Conservation (phyloP, 2,797 vertebrate species). For the Eulemur coronatus region DNA sequence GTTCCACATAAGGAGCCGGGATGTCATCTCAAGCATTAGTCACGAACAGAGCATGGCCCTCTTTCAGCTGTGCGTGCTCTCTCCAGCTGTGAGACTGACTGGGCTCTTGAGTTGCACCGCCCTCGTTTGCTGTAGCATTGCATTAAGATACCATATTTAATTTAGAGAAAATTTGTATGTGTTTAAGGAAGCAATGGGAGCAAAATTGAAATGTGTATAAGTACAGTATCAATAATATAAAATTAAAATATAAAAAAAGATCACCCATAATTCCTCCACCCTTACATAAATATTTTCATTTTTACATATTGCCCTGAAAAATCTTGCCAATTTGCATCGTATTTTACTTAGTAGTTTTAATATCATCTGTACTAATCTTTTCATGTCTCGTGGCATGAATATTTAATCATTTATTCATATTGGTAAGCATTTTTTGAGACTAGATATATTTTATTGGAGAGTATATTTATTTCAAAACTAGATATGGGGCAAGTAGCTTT, state of each 20-base stretch:
- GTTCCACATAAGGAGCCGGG: not conserved
- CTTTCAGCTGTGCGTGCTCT: not conserved
- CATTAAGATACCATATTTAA: not conserved
- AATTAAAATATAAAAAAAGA: not conserved
- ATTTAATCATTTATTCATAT: not conserved
- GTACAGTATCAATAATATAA: not conserved
- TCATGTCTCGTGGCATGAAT: not conserved
- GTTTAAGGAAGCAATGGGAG: not conserved
- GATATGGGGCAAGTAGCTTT: not conserved
- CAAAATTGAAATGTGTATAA: not conserved
- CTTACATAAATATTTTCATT: not conserved
- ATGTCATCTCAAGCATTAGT: not conserved
- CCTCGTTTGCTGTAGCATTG: not conserved
- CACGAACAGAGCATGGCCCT: not conserved
- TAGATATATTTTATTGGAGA: not conserved
- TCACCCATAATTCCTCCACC: not conserved
- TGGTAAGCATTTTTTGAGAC: not conserved
- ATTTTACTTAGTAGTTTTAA: not conserved
- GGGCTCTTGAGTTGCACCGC: not conserved
- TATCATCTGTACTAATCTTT: not conserved
- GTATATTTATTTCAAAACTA: constrained; percentile 12
- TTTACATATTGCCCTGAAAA: not conserved
- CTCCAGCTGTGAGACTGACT: not conserved
- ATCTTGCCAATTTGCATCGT: not conserved
- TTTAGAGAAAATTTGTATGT: not conserved